A percentile compares a stretch with the other conserved stretches of the same genome.
Conservation (phyloP, 2,113 vertebrate species). For the Pagrus major region DNA sequence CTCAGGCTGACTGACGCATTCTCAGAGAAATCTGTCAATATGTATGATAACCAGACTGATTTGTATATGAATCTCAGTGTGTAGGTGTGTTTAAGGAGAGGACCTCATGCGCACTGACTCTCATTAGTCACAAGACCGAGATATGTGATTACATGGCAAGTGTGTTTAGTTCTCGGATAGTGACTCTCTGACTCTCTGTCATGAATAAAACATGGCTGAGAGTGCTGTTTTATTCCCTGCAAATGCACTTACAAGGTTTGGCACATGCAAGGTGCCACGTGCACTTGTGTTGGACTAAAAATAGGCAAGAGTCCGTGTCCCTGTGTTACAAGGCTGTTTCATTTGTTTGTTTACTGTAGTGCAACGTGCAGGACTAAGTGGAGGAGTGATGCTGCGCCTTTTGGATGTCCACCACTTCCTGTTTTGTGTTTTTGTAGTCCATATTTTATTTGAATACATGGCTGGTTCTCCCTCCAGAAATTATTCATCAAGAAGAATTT, state of each 20-base stretch:
- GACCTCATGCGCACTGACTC: slow-evolving; percentile 8
- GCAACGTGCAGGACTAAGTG: slow-evolving; percentile 22
- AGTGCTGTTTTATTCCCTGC: slow-evolving; percentile 63
- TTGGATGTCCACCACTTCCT: background rate
- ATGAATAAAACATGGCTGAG: slow-evolving; percentile 79
- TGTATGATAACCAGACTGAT: background rate
- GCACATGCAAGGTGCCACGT: slow-evolving; percentile 75
- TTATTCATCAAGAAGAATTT: background rate
- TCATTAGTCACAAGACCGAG: slow-evolving; percentile 42
- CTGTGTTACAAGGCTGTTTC: slow-evolving; percentile 31
- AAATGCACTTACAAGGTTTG: slow-evolving; percentile 67
- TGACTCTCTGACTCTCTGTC: slow-evolving; percentile 47
- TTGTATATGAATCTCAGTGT: background rate
- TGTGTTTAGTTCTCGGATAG: slow-evolving; percentile 33
- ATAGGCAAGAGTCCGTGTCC: slow-evolving; percentile 58
- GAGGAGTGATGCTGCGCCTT: background rate
- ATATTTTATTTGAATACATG: slow-evolving; percentile 15
- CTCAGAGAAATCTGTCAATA: slow-evolving; percentile 1
- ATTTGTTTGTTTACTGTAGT: slow-evolving; percentile 50
- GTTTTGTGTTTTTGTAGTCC: background rate
- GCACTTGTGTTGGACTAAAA: slow-evolving; percentile 70
- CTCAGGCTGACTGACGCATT: slow-evolving; percentile 3
- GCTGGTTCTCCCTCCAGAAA: background rate
- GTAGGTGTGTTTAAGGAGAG: background rate
- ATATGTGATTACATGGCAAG: slow-evolving; percentile 9